Conservation (phyloP, 2,113 vertebrate species). For the Cepphus grylle region DNA sequence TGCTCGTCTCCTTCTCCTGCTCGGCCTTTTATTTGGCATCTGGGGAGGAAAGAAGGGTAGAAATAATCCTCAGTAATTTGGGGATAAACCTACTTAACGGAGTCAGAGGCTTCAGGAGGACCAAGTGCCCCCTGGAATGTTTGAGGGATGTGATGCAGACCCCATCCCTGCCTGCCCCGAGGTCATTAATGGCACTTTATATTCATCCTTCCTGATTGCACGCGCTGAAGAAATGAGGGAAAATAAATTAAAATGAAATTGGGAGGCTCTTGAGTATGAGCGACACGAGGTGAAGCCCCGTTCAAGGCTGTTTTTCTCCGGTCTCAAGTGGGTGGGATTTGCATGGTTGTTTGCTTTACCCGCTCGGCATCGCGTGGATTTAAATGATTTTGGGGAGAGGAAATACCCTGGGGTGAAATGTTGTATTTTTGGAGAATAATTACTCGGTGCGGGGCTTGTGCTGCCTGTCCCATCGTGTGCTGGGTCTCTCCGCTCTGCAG, state of each 20-base stretch:
- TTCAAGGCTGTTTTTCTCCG: accelerated
- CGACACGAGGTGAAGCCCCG: accelerated
- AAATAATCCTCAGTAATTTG: background rate
- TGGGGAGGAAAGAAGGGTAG: background rate
- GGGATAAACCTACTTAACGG: background rate
- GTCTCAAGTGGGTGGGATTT: background rate
- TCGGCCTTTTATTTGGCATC: background rate
- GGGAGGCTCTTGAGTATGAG: accelerated
- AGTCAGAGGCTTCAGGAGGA: background rate
- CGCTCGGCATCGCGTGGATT: accelerated
- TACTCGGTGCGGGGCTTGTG: accelerated
- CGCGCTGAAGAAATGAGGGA: background rate
- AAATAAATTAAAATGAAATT: background rate
- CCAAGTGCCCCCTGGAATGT: background rate
- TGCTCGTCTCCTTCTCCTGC: background rate
- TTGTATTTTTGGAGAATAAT: background rate
- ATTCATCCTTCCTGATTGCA: background rate
- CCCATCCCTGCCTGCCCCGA: accelerated
- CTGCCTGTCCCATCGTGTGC: accelerated
- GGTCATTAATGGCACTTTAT: background rate
- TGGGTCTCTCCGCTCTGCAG: background rate
- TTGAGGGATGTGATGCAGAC: background rate
- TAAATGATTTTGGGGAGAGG: background rate
- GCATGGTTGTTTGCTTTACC: background rate
- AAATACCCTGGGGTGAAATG: background rate